Base-by-base conservation (phyloP, 2,797 vertebrate genomes). In the Sebastes aleutianus region DNA sequence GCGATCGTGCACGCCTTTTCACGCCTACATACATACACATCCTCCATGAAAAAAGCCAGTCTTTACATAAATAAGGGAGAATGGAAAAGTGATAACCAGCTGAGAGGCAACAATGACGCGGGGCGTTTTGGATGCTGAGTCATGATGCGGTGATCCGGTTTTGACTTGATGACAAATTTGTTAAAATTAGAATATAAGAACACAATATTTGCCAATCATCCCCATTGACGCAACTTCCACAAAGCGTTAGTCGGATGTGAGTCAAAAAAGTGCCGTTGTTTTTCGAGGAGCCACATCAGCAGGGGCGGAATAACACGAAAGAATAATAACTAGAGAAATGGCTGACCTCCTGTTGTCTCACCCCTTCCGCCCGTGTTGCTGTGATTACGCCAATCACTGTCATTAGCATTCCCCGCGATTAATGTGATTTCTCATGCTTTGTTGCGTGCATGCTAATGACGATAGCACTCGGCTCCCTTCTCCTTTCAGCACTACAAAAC, bases 371-470 rank as follows among this genome's bases (percentile, higher is more conserved):
- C 86, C 74, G 22, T 79, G 92, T 88, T 84, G 82, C 89, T 74
- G 88, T 93, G 92, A 94, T 95, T 92, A 92, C 34, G 87, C 92
- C 93, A 93, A 95, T 95, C 94, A 93, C 88, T 89, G 89, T 90
- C 91, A 93, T 94, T 92, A 93, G 90, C 92, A 91, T 91, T 92
- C 87, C 66, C 72, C 3, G 83, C 74, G 85, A 92, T 93, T 88
- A 91, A 92, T 85, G 88, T 89, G 87, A 92, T 93, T 92, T 91
- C 89, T 88, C 86, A 87, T 76, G 87, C 91, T 88, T 91, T 92
- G 87, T 82, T 76, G 84, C 89, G 53, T 84, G 90, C 92, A 93
- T 93, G 88, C 87, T 92, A 92, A 94, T 93, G 90, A 88, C 72
- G 27, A n/a, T n/a, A 67, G 70, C 80, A 79, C 53, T 76, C 87